Evolutionary conservation across 2,888 invertebrate species (phyloP).

Genomic region (Polietes domitor): DNA sequence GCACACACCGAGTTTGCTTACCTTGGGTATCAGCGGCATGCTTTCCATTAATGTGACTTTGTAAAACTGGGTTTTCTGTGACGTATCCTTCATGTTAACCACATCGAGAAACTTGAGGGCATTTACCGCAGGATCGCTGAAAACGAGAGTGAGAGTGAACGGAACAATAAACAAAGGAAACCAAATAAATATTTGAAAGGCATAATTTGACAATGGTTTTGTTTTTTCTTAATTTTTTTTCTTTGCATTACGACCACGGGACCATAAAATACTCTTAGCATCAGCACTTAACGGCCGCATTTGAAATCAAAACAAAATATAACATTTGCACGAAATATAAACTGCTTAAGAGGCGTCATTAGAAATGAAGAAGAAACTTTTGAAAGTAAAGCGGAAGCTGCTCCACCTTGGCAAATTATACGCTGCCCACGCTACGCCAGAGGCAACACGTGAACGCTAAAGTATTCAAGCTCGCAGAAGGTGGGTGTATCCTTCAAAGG

Average conservation of each 20-base stretch:
- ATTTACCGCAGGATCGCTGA: conserved; percentile 93
- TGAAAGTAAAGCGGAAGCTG: too few species aligned
- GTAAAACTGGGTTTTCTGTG: conserved; percentile 94
- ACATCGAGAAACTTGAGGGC: conserved; percentile 96
- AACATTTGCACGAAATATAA: background rate
- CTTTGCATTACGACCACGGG: background rate
- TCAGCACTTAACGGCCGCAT: background rate
- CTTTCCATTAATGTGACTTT: conserved; percentile 92
- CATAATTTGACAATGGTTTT: conserved; percentile 20
- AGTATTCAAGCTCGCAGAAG: too few species aligned
- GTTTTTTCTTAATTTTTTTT: too few species aligned
- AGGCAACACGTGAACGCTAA: too few species aligned
- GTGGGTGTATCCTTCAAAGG: too few species aligned
- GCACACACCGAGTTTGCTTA: conserved; percentile 81
- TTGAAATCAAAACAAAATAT: background rate
- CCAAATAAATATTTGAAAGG: conserved; percentile 31
- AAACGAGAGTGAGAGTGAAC: conserved; percentile 53
- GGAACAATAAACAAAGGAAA: conserved; percentile 19
- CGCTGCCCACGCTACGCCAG: too few species aligned
- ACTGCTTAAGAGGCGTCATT: too few species aligned
- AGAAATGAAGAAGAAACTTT: too few species aligned
- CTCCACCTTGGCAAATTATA: too few species aligned
- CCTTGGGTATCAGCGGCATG: conserved; percentile 93
- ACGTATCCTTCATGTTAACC: conserved; percentile 94
- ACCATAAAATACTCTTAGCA: conserved; percentile 1